A percentile compares a stretch with the other conserved stretches of the same genome.
These are phyloP conservation scores for Vombatus ursinus DNA, from an alignment of 2,113 vertebrate genomes.

Conservation along the genomic window DNA sequence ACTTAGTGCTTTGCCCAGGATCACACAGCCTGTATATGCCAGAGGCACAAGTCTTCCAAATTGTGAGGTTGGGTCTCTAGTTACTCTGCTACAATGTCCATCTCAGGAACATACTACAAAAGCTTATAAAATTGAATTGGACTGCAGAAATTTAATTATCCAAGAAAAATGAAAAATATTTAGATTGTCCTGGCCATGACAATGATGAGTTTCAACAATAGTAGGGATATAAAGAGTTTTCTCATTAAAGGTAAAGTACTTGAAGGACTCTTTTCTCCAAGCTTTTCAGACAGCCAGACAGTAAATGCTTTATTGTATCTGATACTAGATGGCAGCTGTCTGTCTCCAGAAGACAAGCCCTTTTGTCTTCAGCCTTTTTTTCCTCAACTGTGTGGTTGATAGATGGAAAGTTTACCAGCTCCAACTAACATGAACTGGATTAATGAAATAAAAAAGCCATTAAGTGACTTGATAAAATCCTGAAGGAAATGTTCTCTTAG, in stretches of 20 bases:
- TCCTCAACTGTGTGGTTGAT: neutral
- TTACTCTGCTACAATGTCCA: neutral
- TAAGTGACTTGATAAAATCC: no score
- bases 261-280: neutral
- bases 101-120: neutral
- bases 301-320: neutral
- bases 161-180: neutral
- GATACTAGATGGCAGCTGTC: neutral
- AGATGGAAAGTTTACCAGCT: neutral
- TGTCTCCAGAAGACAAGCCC: neutral
- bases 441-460: no score
- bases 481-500: no score
- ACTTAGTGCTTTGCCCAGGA: no score
- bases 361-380: neutral
- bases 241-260: neutral
- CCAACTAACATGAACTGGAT: neutral
- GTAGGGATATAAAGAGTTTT: neutral
- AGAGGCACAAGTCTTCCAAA: neutral
- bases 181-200: neutral
- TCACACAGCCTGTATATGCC: neutral
- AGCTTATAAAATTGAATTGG: neutral
- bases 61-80: neutral
- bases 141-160: neutral
- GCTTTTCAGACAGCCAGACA: neutral
- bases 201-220: neutral